These are phyloP conservation scores for Physocephala rufipes DNA, from an alignment of 2,888 invertebrate genomes.

Conservation along the genomic window DNA sequence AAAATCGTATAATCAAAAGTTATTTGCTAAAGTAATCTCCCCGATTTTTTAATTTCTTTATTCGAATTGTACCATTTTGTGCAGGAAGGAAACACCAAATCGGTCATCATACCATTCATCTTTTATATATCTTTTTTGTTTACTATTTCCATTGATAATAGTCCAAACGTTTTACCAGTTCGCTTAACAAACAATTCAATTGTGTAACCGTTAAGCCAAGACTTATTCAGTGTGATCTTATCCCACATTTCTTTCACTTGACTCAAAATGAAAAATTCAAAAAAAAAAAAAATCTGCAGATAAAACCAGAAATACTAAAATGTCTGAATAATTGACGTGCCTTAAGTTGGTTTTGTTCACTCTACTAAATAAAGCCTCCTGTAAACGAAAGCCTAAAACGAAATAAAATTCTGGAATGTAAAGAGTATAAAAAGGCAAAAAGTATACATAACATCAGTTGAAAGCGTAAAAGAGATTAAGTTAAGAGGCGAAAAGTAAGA, in stretches of 20 bases:
- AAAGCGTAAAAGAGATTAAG: neutral
- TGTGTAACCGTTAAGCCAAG: neutral
- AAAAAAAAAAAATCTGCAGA: constrained; percentile 14
- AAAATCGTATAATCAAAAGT: no score
- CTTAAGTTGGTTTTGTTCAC: constrained; percentile 20
- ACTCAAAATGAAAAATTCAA: neutral
- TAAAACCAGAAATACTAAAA: constrained; percentile 1
- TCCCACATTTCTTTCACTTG: neutral
- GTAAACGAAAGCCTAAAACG: no score
- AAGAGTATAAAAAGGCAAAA: no score
- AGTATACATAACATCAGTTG: neutral
- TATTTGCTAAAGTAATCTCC: no score
- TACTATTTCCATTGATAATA: neutral
- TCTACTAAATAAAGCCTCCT: neutral
- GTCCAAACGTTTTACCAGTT: no score
- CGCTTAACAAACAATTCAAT: no score
- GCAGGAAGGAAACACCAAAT: no score
- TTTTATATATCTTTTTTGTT: no score
- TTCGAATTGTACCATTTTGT: no score
- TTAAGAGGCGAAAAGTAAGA: constrained; percentile 13
- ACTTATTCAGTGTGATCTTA: constrained; percentile 5
- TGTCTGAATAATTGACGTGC: constrained; percentile 5
- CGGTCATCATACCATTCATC: no score
- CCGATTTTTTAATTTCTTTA: no score
- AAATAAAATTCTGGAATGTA: no score